Evolutionary conservation across 2,888 invertebrate genomes (phyloP), one percentile per base, ranked within the genome.

Genomic region (Pelosia muscerda): DNA sequence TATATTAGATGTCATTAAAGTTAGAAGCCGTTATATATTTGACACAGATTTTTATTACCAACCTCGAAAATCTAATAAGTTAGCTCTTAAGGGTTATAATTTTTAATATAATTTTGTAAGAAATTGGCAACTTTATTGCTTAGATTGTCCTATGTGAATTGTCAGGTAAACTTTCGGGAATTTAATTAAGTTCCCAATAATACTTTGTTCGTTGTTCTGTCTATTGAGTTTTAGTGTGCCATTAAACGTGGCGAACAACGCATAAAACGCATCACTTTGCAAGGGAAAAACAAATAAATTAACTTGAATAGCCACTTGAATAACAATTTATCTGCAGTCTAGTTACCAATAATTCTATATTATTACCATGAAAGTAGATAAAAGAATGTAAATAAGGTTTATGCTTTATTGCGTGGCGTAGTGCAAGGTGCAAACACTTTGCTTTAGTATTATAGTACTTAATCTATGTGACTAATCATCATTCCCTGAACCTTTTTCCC

Each of bases 221-320:
- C 77, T 81, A 77, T 80, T 75, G 78, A 74, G 77, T 81, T 78
- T 81, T 81, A 81, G 70, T 77, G 69, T 76, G 79, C 79, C 81
- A 88, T 90, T 89, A 87, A 82, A 73, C 79, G 75, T 71, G 74
- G 74, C 76, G 77, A 81, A 82, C 79, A 81, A 79, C 80, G 75
- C 85, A 88, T 88, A 88, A 89, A 90, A 88, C 84, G 84, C 86
- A 86, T 87, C 85, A 85, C 86, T 88, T 82, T 82, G 80, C 83
- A 79, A 77, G 81, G 76, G 86, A 87, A 91, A 90, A 92, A 91
- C 91, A 91, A 88, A 92, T 92, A 92, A 91, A 91, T 92, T 88
- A 83, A 81, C 73, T 84, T 75, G 83, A 89, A 88, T 83, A 86
- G 85, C 86, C 81, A 85, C 88, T 90, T 87, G 75, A 81, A 86